Conservation (phyloP, 1,140 invertebrate species). For the Drosophila tristis region DNA sequence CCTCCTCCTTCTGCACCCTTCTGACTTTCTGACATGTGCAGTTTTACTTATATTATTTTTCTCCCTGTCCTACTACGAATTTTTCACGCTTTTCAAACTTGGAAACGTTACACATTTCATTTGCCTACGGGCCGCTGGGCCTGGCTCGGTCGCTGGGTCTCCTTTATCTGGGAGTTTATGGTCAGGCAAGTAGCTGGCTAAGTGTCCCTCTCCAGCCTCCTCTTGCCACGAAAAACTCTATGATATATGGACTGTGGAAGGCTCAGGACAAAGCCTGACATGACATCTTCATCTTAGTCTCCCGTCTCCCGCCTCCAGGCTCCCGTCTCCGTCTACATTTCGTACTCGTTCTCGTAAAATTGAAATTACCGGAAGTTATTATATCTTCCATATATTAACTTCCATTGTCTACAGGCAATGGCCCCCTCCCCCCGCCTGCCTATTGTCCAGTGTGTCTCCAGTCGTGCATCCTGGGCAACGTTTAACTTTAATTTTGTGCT, state of each 20-base stretch:
- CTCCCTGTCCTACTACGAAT: slow-evolving; percentile 49
- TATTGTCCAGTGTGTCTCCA: slow-evolving; percentile 68
- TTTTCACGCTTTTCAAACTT: slow-evolving; percentile 81
- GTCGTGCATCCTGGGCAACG: slow-evolving; percentile 80
- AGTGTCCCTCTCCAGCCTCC: background rate
- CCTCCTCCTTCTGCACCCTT: background rate
- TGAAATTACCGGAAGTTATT: slow-evolving; percentile 82
- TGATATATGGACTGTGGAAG: slow-evolving; percentile 65
- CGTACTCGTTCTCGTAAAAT: slow-evolving; percentile 62
- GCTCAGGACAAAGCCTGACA: slow-evolving; percentile 56
- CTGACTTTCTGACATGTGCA: slow-evolving; percentile 63
- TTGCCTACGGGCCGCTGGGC: slow-evolving; percentile 55
- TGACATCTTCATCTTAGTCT: slow-evolving; percentile 51
- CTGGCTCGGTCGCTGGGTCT: background rate
- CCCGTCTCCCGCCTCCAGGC: background rate
- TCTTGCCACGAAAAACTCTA: background rate
- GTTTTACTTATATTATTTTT: slow-evolving; percentile 51
- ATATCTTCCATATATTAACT: slow-evolving; percentile 83
- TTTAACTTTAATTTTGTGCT: slow-evolving; percentile 84
- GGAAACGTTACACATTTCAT: slow-evolving; percentile 74
- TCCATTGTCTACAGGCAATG: slow-evolving; percentile 67
- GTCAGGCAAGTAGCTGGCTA: slow-evolving; percentile 50
- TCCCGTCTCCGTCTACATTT: slow-evolving; percentile 1
- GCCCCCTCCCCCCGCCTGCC: slow-evolving; percentile 10
- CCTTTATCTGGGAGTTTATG: slow-evolving; percentile 47